Evolutionary conservation across 2,113 vertebrate genomes (phyloP).

Genomic region (Arothron firmamentum): DNA sequence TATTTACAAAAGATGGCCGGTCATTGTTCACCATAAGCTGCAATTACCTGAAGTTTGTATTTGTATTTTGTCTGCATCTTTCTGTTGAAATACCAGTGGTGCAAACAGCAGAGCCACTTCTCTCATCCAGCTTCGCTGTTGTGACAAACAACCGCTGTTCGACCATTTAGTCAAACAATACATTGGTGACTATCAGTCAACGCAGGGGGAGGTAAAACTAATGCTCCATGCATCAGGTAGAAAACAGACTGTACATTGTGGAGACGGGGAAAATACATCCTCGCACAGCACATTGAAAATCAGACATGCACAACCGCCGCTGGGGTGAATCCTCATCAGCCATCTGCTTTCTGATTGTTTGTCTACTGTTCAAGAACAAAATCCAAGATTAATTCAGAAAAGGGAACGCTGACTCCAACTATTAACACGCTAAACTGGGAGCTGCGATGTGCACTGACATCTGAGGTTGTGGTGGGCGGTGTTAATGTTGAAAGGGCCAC

Average conservation of each 20-base stretch:
- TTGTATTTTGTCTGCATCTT: background rate
- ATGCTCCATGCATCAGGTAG: too few species aligned
- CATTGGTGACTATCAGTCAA: background rate
- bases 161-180: too few species aligned
- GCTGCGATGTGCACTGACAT: too few species aligned
- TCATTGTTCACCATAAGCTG: background rate
- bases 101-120: background rate
- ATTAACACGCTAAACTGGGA: too few species aligned
- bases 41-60: background rate
- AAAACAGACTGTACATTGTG: constrained; percentile 1
- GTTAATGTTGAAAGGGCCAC: too few species aligned
- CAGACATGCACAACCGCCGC: constrained; percentile 41
- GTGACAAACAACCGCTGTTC: background rate
- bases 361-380: too few species aligned
- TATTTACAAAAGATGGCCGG: constrained; percentile 5
- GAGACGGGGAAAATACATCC: constrained; percentile 10
- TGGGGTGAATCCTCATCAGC: constrained; percentile 33
- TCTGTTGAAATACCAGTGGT: background rate
- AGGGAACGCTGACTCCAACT: too few species aligned
- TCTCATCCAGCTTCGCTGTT: background rate
- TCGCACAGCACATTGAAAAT: constrained; percentile 31
- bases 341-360: constrained; percentile 40
- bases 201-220: constrained; percentile 1
- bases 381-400: too few species aligned
- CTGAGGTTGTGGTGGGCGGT: too few species aligned